A percentile compares a stretch with the other conserved stretches of the same genome.
These are phyloP conservation scores for Drosophila nigromelanica DNA, from an alignment of 1,140 invertebrate species.

Conservation along the genomic window DNA sequence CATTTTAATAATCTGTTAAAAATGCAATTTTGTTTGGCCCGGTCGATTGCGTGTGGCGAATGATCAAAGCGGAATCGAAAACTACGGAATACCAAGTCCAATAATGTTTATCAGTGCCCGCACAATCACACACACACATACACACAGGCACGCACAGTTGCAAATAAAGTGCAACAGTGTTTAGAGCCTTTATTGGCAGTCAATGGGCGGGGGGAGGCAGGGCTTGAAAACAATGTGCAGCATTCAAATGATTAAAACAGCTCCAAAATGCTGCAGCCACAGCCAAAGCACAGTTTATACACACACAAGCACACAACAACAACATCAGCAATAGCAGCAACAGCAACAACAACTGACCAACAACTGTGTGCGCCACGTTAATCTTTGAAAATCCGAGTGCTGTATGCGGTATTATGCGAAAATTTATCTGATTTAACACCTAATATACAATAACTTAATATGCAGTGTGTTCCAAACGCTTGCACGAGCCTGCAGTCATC, in stretches of 20 bases:
- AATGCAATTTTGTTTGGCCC: conserved; percentile 46
- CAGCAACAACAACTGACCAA: conserved; percentile 62
- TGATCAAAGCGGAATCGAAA: conserved; percentile 40
- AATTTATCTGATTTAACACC: conserved; percentile 85
- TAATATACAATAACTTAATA: conserved; percentile 85
- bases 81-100: conserved; percentile 43
- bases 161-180: conserved; percentile 75
- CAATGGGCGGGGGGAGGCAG: conserved; percentile 1
- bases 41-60: conserved; percentile 41
- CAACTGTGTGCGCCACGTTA: conserved; percentile 78
- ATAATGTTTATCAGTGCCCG: conserved; percentile 72
- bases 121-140: conserved; percentile 55
- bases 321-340: conserved; percentile 18
- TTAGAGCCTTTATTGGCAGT: conserved; percentile 43
- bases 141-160: conserved; percentile 40
- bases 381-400: conserved; percentile 84
- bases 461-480: conserved; percentile 79
- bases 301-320: conserved; percentile 18
- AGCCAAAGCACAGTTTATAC: conserved; percentile 38
- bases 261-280: conserved; percentile 69
- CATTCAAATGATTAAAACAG: conserved; percentile 81
- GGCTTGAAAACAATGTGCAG: conserved; percentile 73
- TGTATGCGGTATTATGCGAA: conserved; percentile 84
- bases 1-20: conserved; percentile 79
- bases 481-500: conserved; percentile 76